Conservation (phyloP, 2,797 vertebrate genomes). For the Vipera latastei region DNA sequence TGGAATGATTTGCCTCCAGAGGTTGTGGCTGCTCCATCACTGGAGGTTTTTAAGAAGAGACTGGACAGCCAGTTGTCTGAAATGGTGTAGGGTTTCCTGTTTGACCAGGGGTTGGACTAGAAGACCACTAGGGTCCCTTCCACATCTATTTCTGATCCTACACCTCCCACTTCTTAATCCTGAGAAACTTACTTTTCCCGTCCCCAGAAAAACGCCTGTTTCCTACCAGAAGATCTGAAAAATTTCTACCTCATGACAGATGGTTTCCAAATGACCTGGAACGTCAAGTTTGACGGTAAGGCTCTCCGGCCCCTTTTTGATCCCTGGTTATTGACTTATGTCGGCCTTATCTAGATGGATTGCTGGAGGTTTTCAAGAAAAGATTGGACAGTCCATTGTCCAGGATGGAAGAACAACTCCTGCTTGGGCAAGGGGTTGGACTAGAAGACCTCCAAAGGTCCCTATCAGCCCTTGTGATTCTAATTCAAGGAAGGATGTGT, state of each 20-base stretch:
- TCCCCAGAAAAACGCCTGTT: slow-evolving; percentile 85
- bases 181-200: background rate
- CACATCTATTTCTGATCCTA: too few relatives aligned
- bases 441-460: background rate
- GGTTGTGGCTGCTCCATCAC: too few relatives aligned
- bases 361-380: too few relatives aligned
- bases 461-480: background rate
- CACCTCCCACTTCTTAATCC: background rate
- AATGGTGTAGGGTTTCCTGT: too few relatives aligned
- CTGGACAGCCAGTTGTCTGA: too few relatives aligned
- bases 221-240: slow-evolving; percentile 89
- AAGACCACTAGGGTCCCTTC: too few relatives aligned
- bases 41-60: too few relatives aligned
- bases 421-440: background rate
- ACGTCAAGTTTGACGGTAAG: slow-evolving; percentile 86
- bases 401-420: background rate
- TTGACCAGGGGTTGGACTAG: too few relatives aligned
- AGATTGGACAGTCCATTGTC: too few relatives aligned
- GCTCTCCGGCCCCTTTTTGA: background rate
- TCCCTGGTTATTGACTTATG: background rate
- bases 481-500: background rate
- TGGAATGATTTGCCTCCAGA: too few relatives aligned
- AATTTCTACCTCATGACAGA: slow-evolving; percentile 95
- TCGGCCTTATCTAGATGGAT: background rate
- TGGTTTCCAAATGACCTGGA: slow-evolving; percentile 92